Evolutionary conservation across 2,888 invertebrate genomes (phyloP).

Genomic region (Mesorhabditis spiculigera): DNA sequence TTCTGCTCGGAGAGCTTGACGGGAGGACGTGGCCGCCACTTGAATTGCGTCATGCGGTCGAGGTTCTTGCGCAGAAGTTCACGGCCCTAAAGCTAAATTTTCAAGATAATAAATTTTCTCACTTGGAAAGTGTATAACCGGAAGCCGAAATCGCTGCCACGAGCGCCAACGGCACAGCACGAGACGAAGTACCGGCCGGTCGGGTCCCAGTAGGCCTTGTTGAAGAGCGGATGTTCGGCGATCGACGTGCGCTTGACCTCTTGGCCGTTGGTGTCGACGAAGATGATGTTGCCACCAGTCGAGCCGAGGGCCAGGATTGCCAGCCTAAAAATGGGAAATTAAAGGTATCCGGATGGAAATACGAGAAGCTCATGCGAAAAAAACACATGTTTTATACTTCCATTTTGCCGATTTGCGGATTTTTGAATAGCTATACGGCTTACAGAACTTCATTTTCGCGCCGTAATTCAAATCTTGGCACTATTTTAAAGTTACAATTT

Average conservation of each 20-base stretch:
- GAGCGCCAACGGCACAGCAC: constrained; percentile 85
- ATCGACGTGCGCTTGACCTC: constrained; percentile 45
- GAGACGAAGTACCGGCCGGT: constrained; percentile 95
- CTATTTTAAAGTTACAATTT: too few relatives aligned
- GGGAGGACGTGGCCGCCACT: constrained; percentile 91
- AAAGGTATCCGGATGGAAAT: constrained; percentile 61
- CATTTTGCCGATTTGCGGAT: background rate
- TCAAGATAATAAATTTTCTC: background rate
- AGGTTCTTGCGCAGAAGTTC: constrained; percentile 77
- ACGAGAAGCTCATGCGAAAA: constrained; percentile 64
- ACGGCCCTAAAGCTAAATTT: constrained; percentile 50
- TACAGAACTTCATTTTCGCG: too few relatives aligned
- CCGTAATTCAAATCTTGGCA: too few relatives aligned
- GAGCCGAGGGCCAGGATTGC: constrained; percentile 57
- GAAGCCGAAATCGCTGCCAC: constrained; percentile 74
- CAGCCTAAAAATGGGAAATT: constrained; percentile 58
- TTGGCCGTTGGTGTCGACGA: constrained; percentile 49
- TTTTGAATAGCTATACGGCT: too few relatives aligned
- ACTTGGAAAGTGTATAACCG: constrained; percentile 95
- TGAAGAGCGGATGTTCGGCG: constrained; percentile 42
- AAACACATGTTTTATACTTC: background rate
- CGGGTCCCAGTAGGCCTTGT: constrained; percentile 91
- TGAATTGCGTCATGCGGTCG: constrained; percentile 86
- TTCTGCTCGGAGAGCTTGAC: constrained; percentile 78
- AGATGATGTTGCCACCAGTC: constrained; percentile 49